Conservation (phyloP, 2,888 invertebrate genomes). For the Desoria tigrina region DNA sequence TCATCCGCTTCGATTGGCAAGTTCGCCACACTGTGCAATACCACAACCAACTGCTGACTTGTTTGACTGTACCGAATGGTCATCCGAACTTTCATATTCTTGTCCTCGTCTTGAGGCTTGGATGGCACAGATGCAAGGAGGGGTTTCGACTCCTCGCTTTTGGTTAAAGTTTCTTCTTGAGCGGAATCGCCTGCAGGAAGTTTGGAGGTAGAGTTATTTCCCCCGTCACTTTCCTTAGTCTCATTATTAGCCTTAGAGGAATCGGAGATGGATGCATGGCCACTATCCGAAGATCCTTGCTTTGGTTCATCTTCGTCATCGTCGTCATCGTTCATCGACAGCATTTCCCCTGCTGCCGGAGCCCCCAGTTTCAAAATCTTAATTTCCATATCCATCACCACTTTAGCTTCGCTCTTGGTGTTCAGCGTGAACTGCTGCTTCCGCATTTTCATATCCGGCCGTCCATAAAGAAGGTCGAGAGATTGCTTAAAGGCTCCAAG, state of each 20-base stretch:
- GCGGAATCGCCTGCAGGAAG: neutral
- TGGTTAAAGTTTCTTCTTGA: slow-evolving; percentile 24
- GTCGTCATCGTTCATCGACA: slow-evolving; percentile 33
- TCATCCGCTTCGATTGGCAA: slow-evolving; percentile 77
- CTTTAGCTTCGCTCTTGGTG: slow-evolving; percentile 50
- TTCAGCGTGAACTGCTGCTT: slow-evolving; percentile 51
- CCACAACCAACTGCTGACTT: slow-evolving; percentile 77
- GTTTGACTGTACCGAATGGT: slow-evolving; percentile 47
- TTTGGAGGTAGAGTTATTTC: neutral
- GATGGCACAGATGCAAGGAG: slow-evolving; percentile 25
- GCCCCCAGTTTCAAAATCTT: slow-evolving; percentile 37
- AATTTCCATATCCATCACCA: slow-evolving; percentile 48
- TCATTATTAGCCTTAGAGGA: neutral
- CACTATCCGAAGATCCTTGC: neutral
- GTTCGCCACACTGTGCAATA: slow-evolving; percentile 86
- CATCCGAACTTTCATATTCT: slow-evolving; percentile 49
- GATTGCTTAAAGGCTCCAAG: slow-evolving; percentile 51
- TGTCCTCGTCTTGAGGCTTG: slow-evolving; percentile 17
- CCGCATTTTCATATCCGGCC: slow-evolving; percentile 51
- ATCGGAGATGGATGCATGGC: neutral
- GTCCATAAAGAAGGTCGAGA: slow-evolving; percentile 48
- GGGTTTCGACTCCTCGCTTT: slow-evolving; percentile 35
- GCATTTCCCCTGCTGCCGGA: slow-evolving; percentile 22
- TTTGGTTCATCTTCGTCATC: slow-evolving; percentile 7
- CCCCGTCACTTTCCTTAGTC: neutral